Base-by-base conservation (phyloP, 2,113 vertebrate genomes). In the Corydoras maculifer region DNA sequence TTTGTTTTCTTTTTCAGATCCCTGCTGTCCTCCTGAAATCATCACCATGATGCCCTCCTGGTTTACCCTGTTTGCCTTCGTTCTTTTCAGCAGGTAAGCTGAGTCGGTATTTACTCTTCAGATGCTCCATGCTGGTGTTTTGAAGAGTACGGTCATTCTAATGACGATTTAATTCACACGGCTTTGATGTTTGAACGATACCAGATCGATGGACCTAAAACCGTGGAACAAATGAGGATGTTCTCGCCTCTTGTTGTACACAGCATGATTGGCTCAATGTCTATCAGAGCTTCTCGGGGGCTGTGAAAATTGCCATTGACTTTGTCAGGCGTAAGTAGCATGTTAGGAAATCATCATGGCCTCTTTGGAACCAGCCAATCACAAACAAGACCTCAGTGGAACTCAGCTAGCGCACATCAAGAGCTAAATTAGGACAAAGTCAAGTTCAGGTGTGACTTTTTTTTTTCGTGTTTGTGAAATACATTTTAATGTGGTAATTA, bases 71-170 rank as follows among this genome's bases (percentile, higher is more conserved):
- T 78, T 90, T 76, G 72, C 76, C 43, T 54, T 88, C 62, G 76
- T 90, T 58, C 79, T 90, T 76, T 79, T 87, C 77, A 84, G 86
- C 86, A 88, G 88, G 88, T 90, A 86, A 88, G 86, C 65, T 30
- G 1, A n/a, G 29, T 32, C 50, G 55, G 78, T 73, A 67, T 72
- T 78, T 31, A 73, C 58, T 5, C 35, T 57, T 35, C 69, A 15
- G 18, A 10, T 43, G 12, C 5, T 68, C 35, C 32, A 49, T 48
- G 50, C 10, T 62, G 48, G 9, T 62, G 14, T 62, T 62, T 43
- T 8, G 3, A 25, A 15, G n/a, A n/a, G 35, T 49, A 57, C 8
- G 54, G 8, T 32, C 35, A 63, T 78, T 78, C 67, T 65, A 50
- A 48, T 55, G 58, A 25, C 18, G 0, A 8, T 69, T 49, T 18